These are phyloP conservation scores for Hirtodrosophila trivittata DNA, from an alignment of 2,888 invertebrate species.

Conservation along the genomic window DNA sequence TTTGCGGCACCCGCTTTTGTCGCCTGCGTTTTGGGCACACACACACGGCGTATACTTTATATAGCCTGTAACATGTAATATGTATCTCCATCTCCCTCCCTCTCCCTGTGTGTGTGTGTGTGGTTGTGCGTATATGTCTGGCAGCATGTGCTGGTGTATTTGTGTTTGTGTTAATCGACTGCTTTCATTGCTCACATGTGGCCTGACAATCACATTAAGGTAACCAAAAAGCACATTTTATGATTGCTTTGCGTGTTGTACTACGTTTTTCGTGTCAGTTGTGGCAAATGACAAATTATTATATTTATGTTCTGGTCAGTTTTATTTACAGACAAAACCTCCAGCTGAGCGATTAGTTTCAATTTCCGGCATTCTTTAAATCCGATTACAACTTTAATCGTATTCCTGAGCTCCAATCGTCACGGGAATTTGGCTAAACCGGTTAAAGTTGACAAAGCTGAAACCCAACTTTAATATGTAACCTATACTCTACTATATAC, in stretches of 20 bases:
- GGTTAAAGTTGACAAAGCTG: no score
- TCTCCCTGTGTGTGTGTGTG: background rate
- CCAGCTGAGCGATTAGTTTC: background rate
- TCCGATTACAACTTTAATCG: constrained; percentile 21
- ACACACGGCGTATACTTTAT: constrained; percentile 59
- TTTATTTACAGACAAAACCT: background rate
- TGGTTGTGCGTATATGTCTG: constrained; percentile 1
- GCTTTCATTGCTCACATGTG: constrained; percentile 52
- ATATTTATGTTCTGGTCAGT: constrained; percentile 3
- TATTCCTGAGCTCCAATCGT: no score
- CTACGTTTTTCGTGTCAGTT: constrained; percentile 7
- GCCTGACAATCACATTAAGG: constrained; percentile 72
- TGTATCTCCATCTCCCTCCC: constrained; percentile 6
- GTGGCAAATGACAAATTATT: constrained; percentile 25
- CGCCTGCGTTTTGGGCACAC: constrained; percentile 43
- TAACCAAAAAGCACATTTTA: constrained; percentile 73
- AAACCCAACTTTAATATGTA: no score
- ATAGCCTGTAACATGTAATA: constrained; percentile 31
- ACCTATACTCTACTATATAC: no score
- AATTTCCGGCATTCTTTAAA: constrained; percentile 11
- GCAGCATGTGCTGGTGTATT: constrained; percentile 4
- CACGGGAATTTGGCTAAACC: no score
- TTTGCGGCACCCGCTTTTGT: constrained; percentile 64
- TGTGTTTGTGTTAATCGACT: constrained; percentile 53
- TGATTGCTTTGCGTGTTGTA: constrained; percentile 68